Percentiles rank a stretch among this genome's conserved stretches.
Evolutionary conservation across 2,888 invertebrate species (phyloP).

Genomic region (Dioctria rufipes): DNA sequence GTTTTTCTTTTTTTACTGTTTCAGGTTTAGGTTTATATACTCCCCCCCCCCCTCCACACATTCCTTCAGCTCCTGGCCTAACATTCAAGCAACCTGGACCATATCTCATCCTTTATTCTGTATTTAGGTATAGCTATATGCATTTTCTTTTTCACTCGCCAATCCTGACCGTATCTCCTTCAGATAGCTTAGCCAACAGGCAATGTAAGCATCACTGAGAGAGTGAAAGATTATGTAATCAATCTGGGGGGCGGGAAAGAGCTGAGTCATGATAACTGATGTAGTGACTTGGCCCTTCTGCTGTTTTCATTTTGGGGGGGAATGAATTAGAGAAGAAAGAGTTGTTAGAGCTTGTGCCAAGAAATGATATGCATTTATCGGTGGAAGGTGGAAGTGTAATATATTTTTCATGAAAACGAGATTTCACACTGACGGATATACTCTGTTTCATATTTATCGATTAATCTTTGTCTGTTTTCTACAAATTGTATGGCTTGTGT

Average conservation of each 20-base stretch:
- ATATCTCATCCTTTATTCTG: too few species aligned
- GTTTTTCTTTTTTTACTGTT: slow-evolving; percentile 5
- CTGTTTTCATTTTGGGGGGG: neutral
- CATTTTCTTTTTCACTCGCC: slow-evolving; percentile 4
- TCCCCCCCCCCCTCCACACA: too few species aligned
- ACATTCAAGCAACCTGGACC: neutral
- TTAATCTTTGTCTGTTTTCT: slow-evolving; percentile 16
- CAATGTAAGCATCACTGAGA: slow-evolving; percentile 26
- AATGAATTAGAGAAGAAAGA: neutral
- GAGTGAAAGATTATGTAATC: slow-evolving; percentile 43
- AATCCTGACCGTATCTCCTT: slow-evolving; percentile 10
- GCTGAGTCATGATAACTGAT: slow-evolving; percentile 40
- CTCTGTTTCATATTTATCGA: slow-evolving; percentile 30
- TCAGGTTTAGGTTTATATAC: neutral
- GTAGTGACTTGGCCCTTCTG: slow-evolving; percentile 44
- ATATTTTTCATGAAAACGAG: slow-evolving; percentile 27
- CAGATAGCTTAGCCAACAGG: slow-evolving; percentile 24
- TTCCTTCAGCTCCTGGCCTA: neutral
- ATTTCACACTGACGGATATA: slow-evolving; percentile 13
- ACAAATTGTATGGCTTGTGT: neutral
- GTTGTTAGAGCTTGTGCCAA: slow-evolving; percentile 21
- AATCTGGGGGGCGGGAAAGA: slow-evolving; percentile 18
- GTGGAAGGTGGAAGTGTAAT: slow-evolving; percentile 11
- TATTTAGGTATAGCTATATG: neutral
- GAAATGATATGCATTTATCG: slow-evolving; percentile 36